A percentile compares a stretch with the other conserved stretches of the same genome.
phyloP scores from a whole-genome alignment of 2,888 invertebrate genomes.

The Drosophila maculinotata region DNA sequence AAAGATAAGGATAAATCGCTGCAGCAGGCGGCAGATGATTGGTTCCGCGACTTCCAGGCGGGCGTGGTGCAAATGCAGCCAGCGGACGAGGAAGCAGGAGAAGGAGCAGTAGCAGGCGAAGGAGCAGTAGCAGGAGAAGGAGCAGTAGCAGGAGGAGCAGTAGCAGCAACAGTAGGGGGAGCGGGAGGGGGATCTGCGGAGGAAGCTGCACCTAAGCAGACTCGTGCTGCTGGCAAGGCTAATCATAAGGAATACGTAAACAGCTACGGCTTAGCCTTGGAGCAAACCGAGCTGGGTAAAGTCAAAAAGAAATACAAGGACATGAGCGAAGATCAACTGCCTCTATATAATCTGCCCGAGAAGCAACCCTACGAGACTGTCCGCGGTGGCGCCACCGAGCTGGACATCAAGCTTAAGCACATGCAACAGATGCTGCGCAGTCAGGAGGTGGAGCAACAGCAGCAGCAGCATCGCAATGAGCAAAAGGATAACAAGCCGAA shows the following conservation, averaged over 20 bases:
- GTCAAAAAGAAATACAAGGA: conserved; percentile 60
- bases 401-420: conserved; percentile 50
- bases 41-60: conserved; percentile 66
- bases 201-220: conserved; percentile 11
- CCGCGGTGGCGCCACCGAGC: conserved; percentile 10
- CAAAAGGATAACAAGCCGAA: neutral
- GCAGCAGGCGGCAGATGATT: conserved; percentile 60
- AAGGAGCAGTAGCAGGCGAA: neutral
- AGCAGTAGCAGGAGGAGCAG: neutral
- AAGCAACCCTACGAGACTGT: neutral
- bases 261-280: conserved; percentile 35
- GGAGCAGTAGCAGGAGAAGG: too few relatives aligned
- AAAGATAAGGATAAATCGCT: conserved; percentile 42
- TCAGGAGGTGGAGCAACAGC: conserved; percentile 21
- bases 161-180: too few relatives aligned
- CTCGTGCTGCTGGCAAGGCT: neutral
- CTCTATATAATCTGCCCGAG: neutral
- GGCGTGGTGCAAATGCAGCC: neutral
- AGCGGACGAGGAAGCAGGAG: neutral
- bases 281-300: conserved; percentile 58
- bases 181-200: neutral
- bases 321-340: neutral
- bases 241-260: neutral
- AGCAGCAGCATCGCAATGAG: neutral
- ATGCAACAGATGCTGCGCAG: conserved; percentile 24